Evolutionary conservation across 1,140 invertebrate genomes (phyloP).

Genomic region (Lithobius niger): DNA sequence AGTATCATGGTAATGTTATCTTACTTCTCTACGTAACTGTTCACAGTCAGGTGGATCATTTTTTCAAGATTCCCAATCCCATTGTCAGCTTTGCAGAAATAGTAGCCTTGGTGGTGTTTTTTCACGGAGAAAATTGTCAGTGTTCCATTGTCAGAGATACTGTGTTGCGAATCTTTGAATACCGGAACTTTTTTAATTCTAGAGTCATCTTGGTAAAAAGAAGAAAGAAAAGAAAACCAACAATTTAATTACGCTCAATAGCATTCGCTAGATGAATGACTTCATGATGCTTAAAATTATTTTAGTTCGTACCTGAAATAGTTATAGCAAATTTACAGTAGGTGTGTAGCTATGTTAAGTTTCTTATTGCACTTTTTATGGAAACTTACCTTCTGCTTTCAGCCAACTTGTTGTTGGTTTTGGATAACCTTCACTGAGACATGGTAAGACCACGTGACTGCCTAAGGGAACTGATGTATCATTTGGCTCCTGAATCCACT

Average conservation of each 20-base stretch:
- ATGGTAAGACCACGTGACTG: conserved; percentile 33
- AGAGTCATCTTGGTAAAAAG: background rate
- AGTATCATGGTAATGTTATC: no score
- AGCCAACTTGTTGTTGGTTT: conserved; percentile 37
- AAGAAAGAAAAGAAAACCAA: background rate
- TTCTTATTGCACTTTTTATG: background rate
- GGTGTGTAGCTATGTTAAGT: background rate
- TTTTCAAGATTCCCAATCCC: conserved; percentile 48
- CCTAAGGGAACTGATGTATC: conserved; percentile 36
- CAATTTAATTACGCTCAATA: conserved; percentile 14
- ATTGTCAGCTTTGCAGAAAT: conserved; percentile 48
- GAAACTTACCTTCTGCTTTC: conserved; percentile 21
- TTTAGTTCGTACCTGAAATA: background rate
- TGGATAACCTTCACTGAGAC: conserved; percentile 42
- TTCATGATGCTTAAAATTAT: background rate
- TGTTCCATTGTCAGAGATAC: conserved; percentile 37
- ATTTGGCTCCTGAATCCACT: conserved; percentile 40
- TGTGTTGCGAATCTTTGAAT: conserved; percentile 9
- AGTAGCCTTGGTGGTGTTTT: conserved; percentile 43
- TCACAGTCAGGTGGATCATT: conserved; percentile 45
- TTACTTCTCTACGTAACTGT: no score
- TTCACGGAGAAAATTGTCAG: conserved; percentile 39
- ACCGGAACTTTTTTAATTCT: background rate
- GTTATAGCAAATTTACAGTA: background rate
- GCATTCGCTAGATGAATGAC: background rate